Evolutionary conservation across 2,888 invertebrate genomes (phyloP).

Genomic region (Psylliodes chrysocephalus): DNA sequence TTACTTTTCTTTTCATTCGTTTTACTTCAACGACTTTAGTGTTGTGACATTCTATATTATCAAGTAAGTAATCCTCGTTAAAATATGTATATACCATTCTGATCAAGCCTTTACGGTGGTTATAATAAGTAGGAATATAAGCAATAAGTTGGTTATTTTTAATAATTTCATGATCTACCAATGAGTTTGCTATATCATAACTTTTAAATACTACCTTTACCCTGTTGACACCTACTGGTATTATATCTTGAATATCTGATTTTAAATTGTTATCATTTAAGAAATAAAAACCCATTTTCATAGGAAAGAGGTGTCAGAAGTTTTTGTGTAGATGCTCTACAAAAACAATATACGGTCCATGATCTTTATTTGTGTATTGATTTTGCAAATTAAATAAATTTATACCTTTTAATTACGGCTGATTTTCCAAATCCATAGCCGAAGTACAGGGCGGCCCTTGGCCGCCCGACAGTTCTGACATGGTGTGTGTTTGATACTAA

Average conservation of each 20-base stretch:
- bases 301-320: constrained; percentile 2
- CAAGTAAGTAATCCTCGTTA: constrained; percentile 1
- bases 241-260: too few species aligned
- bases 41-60: constrained; percentile 1
- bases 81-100: constrained; percentile 1
- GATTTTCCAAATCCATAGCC: too few species aligned
- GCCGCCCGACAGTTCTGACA: too few species aligned
- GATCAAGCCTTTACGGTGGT: constrained; percentile 14
- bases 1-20: constrained; percentile 8
- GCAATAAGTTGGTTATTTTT: too few species aligned
- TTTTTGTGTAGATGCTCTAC: constrained; percentile 15
- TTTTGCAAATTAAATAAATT: too few species aligned
- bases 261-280: too few species aligned
- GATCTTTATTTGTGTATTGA: too few species aligned
- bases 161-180: background rate
- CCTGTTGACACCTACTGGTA: too few species aligned
- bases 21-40: background rate
- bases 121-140: constrained; percentile 1
- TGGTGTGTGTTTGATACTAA: too few species aligned
- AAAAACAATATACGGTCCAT: background rate
- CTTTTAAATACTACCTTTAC: background rate
- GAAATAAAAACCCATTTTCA: constrained; percentile 16
- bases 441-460: too few species aligned
- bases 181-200: background rate
- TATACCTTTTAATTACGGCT: too few species aligned